These are phyloP conservation scores for Hoplias malabaricus DNA, from an alignment of 2,113 vertebrate species.

Conservation along the genomic window DNA sequence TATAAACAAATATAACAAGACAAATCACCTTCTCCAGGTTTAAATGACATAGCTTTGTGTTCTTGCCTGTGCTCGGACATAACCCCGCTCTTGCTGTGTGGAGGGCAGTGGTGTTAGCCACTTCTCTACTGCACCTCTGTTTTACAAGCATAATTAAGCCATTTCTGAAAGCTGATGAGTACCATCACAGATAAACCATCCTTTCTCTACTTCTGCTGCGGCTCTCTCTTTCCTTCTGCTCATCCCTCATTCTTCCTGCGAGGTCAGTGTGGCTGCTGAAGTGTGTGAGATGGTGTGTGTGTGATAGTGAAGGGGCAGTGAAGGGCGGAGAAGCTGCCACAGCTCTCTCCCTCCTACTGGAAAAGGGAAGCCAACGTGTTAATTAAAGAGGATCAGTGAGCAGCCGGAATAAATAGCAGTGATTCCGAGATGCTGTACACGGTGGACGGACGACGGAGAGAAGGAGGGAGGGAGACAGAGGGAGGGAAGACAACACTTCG, in stretches of 20 bases:
- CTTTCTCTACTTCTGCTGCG: not conserved
- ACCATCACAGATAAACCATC: too few species aligned
- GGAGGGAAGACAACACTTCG: conserved; percentile 14
- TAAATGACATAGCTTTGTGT: too few species aligned
- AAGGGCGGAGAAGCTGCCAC: conserved; percentile 48
- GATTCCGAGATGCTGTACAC: conserved; percentile 54
- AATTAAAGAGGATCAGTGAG: conserved; percentile 66
- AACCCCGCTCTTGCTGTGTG: too few species aligned
- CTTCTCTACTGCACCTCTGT: too few species aligned
- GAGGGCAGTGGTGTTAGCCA: too few species aligned
- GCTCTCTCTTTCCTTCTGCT: conserved; percentile 6
- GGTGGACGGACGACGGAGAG: conserved; percentile 45
- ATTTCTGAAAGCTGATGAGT: too few species aligned
- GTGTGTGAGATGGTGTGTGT: too few species aligned
- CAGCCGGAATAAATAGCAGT: conserved; percentile 65
- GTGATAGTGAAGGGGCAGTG: conserved; percentile 50
- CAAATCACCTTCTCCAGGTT: too few species aligned
- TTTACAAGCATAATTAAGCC: too few species aligned
- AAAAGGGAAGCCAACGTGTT: conserved; percentile 62
- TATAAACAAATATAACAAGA: too few species aligned
- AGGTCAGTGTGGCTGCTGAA: conserved; percentile 57
- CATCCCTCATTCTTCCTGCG: conserved; percentile 18
- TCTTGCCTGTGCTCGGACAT: too few species aligned
- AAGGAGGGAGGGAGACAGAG: conserved; percentile 42
- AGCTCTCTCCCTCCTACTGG: conserved; percentile 58